Evolutionary conservation across 1,140 invertebrate genomes (phyloP).

Genomic region (Drepana arcuata): DNA sequence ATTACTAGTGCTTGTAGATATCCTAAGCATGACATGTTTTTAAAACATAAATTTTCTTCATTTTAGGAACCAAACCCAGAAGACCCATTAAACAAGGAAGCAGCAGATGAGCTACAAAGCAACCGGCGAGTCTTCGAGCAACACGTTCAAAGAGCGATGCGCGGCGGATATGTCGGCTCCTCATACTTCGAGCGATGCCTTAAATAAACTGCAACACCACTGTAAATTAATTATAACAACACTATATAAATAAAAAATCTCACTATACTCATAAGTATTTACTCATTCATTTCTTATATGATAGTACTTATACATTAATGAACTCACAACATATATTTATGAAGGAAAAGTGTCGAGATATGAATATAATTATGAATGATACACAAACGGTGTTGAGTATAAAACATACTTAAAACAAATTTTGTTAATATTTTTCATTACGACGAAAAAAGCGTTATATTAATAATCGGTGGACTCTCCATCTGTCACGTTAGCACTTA

Average conservation of each 20-base stretch:
- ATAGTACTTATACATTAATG: too few species aligned
- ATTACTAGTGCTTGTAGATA: too few species aligned
- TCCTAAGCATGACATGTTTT: too few species aligned
- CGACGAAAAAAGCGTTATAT: too few species aligned
- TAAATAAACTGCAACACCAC: conserved; percentile 81
- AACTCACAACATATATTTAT: too few species aligned
- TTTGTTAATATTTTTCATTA: too few species aligned
- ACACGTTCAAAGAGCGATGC: conserved; percentile 96
- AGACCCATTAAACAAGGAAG: conserved; percentile 98
- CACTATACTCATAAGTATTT: conserved; percentile 35
- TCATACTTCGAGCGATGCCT: conserved; percentile 96
- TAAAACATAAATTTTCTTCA: conserved; percentile 1
- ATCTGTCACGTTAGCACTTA: too few species aligned
- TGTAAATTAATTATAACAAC: conserved; percentile 51
- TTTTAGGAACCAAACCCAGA: conserved; percentile 97
- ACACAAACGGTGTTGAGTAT: too few species aligned
- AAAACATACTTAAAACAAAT: too few species aligned
- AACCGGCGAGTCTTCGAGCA: conserved; percentile 96
- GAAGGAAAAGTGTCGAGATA: too few species aligned
- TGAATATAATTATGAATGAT: too few species aligned
- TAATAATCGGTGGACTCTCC: too few species aligned
- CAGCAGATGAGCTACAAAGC: conserved; percentile 96
- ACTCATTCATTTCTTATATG: conserved; percentile 7
- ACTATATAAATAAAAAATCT: conserved; percentile 65
- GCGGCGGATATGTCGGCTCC: conserved; percentile 93